Percentiles rank a stretch among this genome's conserved stretches.
phyloP scores from a whole-genome alignment of 2,113 vertebrate species.

The Gallinago media region DNA sequence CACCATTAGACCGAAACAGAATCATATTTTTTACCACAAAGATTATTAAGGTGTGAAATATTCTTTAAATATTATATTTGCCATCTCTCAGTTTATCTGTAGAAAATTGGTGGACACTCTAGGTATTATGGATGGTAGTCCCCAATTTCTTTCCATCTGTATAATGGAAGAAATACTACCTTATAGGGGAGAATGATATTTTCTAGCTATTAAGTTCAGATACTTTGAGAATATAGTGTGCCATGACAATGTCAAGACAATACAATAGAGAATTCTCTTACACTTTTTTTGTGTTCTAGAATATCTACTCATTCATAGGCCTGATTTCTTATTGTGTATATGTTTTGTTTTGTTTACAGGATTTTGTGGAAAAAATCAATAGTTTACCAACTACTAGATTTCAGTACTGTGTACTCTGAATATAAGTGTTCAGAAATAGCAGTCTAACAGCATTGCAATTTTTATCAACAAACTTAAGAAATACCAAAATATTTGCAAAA shows the following conservation, averaged over 20 bases:
- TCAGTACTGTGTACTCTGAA: neutral
- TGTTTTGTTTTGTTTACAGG: neutral
- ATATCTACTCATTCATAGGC: neutral
- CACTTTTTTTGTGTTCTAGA: neutral
- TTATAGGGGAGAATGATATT: neutral
- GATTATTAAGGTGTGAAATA: neutral
- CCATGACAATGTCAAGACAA: neutral
- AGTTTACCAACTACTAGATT: neutral
- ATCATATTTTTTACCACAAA: neutral
- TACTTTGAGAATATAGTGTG: neutral
- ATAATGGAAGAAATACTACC: neutral
- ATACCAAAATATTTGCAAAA: neutral
- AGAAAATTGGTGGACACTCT: neutral
- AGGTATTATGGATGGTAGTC: neutral
- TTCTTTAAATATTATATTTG: neutral
- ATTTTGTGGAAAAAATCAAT: rapidly evolving
- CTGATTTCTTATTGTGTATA: neutral
- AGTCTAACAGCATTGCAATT: neutral
- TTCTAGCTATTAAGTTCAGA: neutral
- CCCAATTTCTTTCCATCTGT: neutral
- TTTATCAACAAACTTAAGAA: neutral
- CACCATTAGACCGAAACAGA: neutral
- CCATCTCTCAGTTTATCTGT: neutral
- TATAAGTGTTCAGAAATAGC: neutral
- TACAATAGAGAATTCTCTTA: neutral